phyloP scores from a whole-genome alignment of 2,888 invertebrate genomes.

The Drosophila diplacantha region DNA sequence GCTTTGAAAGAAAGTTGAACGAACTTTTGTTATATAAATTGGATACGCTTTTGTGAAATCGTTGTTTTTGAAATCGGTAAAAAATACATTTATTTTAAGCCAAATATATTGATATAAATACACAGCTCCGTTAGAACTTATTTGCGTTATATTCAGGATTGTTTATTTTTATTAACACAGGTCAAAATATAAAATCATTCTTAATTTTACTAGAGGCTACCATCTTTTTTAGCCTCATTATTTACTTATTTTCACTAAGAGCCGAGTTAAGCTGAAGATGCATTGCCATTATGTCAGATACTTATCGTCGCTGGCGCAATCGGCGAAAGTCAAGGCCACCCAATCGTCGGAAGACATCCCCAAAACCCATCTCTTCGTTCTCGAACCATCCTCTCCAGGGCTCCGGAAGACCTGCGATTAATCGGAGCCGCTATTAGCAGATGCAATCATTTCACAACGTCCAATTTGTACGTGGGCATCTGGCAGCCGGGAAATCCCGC shows the following conservation, averaged over 20 bases:
- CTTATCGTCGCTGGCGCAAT: slow-evolving; percentile 7
- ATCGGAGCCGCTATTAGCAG: slow-evolving; percentile 26
- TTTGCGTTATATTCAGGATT: not conserved
- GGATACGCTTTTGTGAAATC: not conserved
- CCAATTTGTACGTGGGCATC: slow-evolving; percentile 38
- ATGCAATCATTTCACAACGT: slow-evolving; percentile 28
- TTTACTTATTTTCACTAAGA: not conserved
- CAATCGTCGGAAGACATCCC: slow-evolving; percentile 1
- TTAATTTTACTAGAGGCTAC: too few species aligned
- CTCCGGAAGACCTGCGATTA: slow-evolving; percentile 12
- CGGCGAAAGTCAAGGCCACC: slow-evolving; percentile 22
- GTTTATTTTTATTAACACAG: too few species aligned
- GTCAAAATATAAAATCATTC: too few species aligned
- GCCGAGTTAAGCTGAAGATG: not conserved
- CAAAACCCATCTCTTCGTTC: slow-evolving; percentile 3
- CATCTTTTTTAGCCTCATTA: too few species aligned
- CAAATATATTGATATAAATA: too few species aligned
- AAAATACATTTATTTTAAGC: too few species aligned
- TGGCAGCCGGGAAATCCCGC: slow-evolving; percentile 43
- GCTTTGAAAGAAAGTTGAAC: slow-evolving; percentile 9
- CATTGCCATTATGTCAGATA: slow-evolving; percentile 6
- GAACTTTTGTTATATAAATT: slow-evolving; percentile 3
- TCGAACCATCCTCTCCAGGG: slow-evolving; percentile 1
- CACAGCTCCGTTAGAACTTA: too few species aligned
- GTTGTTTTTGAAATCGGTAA: too few species aligned